Conservation (phyloP, 2,797 vertebrate species). For the Erpetoichthys calabaricus region DNA sequence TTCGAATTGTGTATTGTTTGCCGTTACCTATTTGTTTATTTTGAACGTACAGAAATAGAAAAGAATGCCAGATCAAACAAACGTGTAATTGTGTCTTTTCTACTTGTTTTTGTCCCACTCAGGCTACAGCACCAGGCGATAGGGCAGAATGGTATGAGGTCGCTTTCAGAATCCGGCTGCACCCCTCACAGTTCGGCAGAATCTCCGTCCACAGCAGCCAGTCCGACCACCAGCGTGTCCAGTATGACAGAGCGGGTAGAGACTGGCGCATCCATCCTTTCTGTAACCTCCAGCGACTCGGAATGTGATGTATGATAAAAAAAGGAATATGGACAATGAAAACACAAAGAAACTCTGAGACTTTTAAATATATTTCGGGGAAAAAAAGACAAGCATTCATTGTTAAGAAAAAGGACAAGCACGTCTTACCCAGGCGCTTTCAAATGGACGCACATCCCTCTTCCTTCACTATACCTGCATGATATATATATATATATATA, state of each 20-base stretch:
- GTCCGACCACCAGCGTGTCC: conserved; percentile 94
- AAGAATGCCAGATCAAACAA: too few relatives aligned
- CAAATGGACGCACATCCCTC: conserved; percentile 73
- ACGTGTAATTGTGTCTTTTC: conserved; percentile 8
- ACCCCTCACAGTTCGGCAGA: conserved; percentile 94
- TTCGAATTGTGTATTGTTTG: too few relatives aligned
- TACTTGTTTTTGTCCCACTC: conserved; percentile 36
- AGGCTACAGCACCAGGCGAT: conserved; percentile 98
- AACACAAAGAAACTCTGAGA: conserved; percentile 48
- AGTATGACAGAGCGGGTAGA: conserved; percentile 91
- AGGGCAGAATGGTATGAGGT: conserved; percentile 92
- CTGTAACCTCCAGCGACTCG: conserved; percentile 97
- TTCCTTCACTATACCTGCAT: conserved; percentile 60
- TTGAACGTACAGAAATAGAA: too few relatives aligned
- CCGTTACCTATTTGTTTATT: too few relatives aligned
- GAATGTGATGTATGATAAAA: conserved; percentile 97
- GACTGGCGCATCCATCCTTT: conserved; percentile 93
- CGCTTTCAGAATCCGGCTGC: conserved; percentile 88
- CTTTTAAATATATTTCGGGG: conserved; percentile 55
- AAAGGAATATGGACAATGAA: conserved; percentile 68
- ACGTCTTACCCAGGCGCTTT: conserved; percentile 87
- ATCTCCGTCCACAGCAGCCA: conserved; percentile 92
- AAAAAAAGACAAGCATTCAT: conserved; percentile 65
- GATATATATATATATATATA: conserved; percentile 44
- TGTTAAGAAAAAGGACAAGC: conserved; percentile 75